Conservation (phyloP, 2,797 vertebrate genomes). For the Sebastes jordani region DNA sequence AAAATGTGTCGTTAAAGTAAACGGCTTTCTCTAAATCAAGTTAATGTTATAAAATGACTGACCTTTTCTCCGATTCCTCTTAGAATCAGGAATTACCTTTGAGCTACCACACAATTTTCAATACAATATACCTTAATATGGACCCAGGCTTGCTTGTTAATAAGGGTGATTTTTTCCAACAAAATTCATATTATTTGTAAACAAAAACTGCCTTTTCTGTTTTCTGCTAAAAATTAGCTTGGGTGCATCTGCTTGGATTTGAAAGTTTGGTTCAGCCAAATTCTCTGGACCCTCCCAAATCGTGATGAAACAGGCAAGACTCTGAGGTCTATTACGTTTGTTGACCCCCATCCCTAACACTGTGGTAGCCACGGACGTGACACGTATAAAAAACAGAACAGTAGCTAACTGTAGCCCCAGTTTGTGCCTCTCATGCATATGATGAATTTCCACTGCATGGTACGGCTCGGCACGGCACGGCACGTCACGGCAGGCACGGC, state of each 20-base stretch:
- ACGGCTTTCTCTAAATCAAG: slow-evolving; percentile 56
- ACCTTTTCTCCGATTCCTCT: slow-evolving; percentile 21
- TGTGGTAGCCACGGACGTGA: too few species aligned
- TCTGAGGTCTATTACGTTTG: background rate
- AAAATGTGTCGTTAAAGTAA: slow-evolving; percentile 60
- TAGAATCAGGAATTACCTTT: slow-evolving; percentile 6
- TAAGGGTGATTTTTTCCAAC: background rate
- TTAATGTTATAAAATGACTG: slow-evolving; percentile 37
- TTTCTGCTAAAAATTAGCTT: background rate
- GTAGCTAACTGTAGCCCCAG: too few species aligned
- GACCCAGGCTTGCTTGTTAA: background rate
- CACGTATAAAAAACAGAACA: too few species aligned
- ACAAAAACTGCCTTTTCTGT: background rate
- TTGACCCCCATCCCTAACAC: too few species aligned
- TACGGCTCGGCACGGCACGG: too few species aligned
- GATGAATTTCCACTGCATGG: too few species aligned
- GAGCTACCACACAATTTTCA: background rate
- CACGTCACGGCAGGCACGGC: too few species aligned
- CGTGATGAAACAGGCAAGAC: background rate
- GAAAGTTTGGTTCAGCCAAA: background rate
- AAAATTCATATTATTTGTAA: background rate
- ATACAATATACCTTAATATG: background rate
- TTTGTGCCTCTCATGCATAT: too few species aligned
- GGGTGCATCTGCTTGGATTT: background rate
- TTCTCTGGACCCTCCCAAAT: background rate